Evolutionary conservation across 2,888 invertebrate species (phyloP), one percentile per base, ranked within the genome.

Genomic region (Tetragonula carbonaria): DNA sequence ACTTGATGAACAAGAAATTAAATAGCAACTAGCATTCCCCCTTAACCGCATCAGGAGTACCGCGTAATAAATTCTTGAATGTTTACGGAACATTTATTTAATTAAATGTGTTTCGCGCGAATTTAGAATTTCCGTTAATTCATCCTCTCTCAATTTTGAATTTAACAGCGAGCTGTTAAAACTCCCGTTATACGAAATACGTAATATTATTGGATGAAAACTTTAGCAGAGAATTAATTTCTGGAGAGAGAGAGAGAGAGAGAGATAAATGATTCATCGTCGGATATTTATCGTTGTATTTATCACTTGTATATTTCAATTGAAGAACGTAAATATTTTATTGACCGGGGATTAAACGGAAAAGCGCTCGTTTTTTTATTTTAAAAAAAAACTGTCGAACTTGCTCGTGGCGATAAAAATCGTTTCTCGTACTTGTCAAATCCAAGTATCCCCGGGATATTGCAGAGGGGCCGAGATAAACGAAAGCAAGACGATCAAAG

Each of bases 401-500:
- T 86, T 82, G 5, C 28, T 18, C 63, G 65, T 33, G 74, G 33
- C 23, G 65, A 63, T 66, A 59, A 86, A 78, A 81, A 88, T 77
- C 73, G 74, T 75, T 78, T 79, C 62, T 78, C 67, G 66, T 70
- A 74, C 82, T 75, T 82, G 82, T 85, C 84, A 82, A 88, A 82
- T 79, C 79, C 77, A 77, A 86, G 75, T 80, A 55, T 66, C 45
- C 50, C 38, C 67, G 38, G 74, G 65, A 84, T 79, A 88, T 84
- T 82, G 23, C 70, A 45, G 45, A 45, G n/a, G 33, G 67, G 72
- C 62, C 74, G 74, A 70, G 28, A 73, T 74, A 83, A 80, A 82
- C 81, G 88, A 75, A 74, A 83, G 59, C 38, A 77, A 71, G 85
- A 86, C 75, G 88, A 91, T 91, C 90, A 89, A 89, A 90, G 85